phyloP scores from a whole-genome alignment of 2,113 vertebrate species.

The Lamprotornis superbus region DNA sequence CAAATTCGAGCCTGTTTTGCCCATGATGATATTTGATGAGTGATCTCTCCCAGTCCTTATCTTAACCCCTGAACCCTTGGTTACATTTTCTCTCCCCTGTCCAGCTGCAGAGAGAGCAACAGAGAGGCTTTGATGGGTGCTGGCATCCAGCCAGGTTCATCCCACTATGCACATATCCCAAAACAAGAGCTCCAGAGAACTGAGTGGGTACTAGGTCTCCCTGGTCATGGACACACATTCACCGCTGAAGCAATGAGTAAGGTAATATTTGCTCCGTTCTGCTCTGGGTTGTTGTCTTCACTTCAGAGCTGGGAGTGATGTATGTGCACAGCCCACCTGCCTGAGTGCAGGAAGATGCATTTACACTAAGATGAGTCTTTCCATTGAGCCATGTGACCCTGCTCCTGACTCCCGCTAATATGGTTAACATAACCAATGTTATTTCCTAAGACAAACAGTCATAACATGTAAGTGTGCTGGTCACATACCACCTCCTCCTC shows the following conservation, averaged over 20 bases:
- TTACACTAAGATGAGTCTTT: background rate
- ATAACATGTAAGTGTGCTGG: background rate
- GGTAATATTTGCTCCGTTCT: background rate
- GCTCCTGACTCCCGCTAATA: background rate
- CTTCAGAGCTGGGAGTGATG: background rate
- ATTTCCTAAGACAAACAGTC: background rate
- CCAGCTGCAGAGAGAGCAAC: background rate
- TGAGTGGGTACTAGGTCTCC: background rate
- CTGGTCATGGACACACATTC: background rate
- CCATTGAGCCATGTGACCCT: background rate
- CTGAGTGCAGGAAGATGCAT: background rate
- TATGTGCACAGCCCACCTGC: background rate
- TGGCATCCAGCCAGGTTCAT: background rate
- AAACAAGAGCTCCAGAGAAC: background rate
- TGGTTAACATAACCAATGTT: rapidly evolving
- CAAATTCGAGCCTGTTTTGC: rapidly evolving
- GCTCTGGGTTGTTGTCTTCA: background rate
- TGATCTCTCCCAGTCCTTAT: background rate
- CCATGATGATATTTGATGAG: background rate
- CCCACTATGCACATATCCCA: background rate
- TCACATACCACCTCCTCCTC: background rate
- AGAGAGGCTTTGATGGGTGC: background rate
- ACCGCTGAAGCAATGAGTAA: background rate
- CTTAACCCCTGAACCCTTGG: background rate
- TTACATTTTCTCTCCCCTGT: background rate